Conservation (phyloP, 2,113 vertebrate genomes). For the Erythrocebus patas region DNA sequence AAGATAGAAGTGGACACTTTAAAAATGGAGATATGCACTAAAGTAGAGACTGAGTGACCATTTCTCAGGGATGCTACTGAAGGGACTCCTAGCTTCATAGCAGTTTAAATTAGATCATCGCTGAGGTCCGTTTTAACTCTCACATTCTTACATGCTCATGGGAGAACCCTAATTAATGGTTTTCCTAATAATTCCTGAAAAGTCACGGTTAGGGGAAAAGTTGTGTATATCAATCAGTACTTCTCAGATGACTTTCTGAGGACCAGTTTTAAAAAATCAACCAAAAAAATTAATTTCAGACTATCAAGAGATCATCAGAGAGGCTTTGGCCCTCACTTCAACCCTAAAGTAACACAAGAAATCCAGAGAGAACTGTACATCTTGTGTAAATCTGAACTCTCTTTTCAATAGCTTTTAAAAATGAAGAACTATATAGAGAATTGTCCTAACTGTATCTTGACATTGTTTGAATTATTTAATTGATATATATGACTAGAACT, state of each 20-base stretch:
- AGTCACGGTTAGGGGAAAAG: background rate
- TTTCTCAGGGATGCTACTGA: background rate
- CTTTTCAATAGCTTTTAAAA: constrained; percentile 24
- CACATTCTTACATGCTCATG: background rate
- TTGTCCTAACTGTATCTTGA: background rate
- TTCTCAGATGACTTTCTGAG: background rate
- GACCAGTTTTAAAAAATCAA: background rate
- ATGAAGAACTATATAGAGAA: background rate
- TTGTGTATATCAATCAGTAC: background rate
- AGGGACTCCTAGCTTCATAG: background rate
- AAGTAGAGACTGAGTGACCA: background rate
- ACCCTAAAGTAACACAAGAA: constrained; percentile 25
- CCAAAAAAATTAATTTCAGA: background rate
- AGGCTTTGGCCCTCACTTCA: background rate
- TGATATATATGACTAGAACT: background rate
- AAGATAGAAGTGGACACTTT: background rate
- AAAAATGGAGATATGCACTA: background rate
- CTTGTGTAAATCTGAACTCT: background rate
- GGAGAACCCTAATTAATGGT: background rate
- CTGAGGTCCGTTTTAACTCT: background rate
- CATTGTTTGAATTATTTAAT: background rate
- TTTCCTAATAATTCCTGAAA: background rate
- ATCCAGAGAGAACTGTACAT: background rate
- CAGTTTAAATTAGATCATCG: background rate
- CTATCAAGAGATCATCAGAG: background rate